phyloP scores from a whole-genome alignment of 1,140 invertebrate genomes.

The Drosophila sproati region DNA sequence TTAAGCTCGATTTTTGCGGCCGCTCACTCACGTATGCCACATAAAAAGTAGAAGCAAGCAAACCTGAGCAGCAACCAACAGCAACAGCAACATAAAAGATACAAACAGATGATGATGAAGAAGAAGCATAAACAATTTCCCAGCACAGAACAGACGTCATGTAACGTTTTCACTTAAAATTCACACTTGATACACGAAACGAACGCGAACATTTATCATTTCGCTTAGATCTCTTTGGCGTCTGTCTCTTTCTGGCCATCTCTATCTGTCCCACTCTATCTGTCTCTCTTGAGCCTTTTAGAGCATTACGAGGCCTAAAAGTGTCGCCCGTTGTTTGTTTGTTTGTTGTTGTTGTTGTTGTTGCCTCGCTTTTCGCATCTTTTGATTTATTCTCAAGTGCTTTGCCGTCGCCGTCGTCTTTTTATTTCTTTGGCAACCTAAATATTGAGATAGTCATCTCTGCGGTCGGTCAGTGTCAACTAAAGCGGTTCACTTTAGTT shows the following conservation, averaged over 20 bases:
- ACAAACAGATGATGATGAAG: neutral
- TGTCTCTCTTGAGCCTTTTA: constrained; percentile 49
- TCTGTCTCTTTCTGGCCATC: too few relatives aligned
- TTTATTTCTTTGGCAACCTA: constrained; percentile 71
- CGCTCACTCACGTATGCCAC: constrained; percentile 69
- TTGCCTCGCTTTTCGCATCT: constrained; percentile 68
- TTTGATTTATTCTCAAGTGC: constrained; percentile 79
- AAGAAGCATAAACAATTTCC: constrained; percentile 47
- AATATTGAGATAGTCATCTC: constrained; percentile 74
- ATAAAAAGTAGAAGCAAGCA: constrained; percentile 41
- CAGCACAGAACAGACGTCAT: constrained; percentile 30
- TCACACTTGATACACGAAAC: constrained; percentile 76
- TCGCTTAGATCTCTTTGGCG: constrained; percentile 58
- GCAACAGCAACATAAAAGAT: constrained; percentile 13
- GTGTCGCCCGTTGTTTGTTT: constrained; percentile 44
- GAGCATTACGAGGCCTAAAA: constrained; percentile 60
- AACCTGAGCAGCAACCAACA: constrained; percentile 11
- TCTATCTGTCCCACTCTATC: neutral
- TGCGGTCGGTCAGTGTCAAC: constrained; percentile 76
- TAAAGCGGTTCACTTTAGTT: constrained; percentile 32
- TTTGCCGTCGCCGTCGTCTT: constrained; percentile 26
- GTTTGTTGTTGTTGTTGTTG: neutral
- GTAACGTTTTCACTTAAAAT: constrained; percentile 78
- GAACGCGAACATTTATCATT: constrained; percentile 70
- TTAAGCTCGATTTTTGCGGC: constrained; percentile 52